Evolutionary conservation across 2,797 vertebrate genomes (phyloP).

Genomic region (Danio tinwini): DNA sequence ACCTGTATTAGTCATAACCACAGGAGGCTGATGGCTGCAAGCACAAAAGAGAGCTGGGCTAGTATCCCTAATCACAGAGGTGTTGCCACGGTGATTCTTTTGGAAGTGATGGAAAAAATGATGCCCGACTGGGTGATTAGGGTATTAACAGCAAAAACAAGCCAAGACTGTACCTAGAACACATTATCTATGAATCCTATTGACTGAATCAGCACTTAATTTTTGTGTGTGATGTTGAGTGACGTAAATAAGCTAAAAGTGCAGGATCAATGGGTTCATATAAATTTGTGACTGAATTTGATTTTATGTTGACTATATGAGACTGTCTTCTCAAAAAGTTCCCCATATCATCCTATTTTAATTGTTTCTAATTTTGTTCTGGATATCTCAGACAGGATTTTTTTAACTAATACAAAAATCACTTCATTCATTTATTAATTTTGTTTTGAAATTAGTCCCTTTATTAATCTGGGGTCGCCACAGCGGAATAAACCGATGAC

Average conservation of each 20-base stretch:
- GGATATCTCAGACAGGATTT: too few species aligned
- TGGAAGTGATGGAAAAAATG: neutral
- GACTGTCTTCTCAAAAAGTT: too few species aligned
- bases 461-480: too few species aligned
- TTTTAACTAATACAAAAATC: too few species aligned
- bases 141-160: slow-evolving; percentile 20
- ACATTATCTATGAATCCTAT: neutral
- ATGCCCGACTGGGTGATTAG: neutral
- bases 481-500: too few species aligned
- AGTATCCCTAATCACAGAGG: slow-evolving; percentile 17
- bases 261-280: too few species aligned
- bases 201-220: neutral
- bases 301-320: too few species aligned
- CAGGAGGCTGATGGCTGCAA: slow-evolving; percentile 29
- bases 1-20: slow-evolving; percentile 32
- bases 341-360: too few species aligned
- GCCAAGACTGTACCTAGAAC: neutral
- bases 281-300: too few species aligned
- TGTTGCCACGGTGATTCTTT: slow-evolving; percentile 42
- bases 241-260: neutral
- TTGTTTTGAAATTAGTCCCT: too few species aligned
- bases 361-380: too few species aligned
- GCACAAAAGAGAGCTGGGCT: slow-evolving; percentile 14
- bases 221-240: neutral
- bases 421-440: too few species aligned